phyloP scores from a whole-genome alignment of 2,113 vertebrate species.

The Notiomystis cincta region DNA sequence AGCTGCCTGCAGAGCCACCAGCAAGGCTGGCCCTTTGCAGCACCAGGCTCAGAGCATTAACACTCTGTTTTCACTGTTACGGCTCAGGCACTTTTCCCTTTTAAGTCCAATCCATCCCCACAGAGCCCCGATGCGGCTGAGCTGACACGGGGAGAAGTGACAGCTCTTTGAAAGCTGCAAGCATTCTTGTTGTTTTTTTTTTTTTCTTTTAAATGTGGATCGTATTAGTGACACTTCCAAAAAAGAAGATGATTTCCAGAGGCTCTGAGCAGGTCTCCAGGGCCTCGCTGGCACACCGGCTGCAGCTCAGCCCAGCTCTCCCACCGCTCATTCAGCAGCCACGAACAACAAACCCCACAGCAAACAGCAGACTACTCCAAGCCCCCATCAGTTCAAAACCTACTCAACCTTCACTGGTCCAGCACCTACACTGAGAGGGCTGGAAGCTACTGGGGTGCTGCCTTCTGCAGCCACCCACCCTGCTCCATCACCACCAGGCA shows the following conservation, averaged over 20 bases:
- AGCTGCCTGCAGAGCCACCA: background rate
- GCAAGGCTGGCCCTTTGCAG: background rate
- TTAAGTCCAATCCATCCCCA: background rate
- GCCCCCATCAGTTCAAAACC: background rate
- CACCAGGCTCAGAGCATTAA: constrained; percentile 3
- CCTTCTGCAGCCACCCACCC: background rate
- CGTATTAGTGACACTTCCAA: background rate
- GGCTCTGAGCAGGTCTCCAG: background rate
- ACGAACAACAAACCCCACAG: background rate
- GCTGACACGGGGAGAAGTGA: background rate
- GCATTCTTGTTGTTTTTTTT: background rate
- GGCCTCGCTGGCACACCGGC: accelerated
- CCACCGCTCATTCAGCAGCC: background rate
- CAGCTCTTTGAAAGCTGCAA: background rate
- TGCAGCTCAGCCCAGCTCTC: background rate
- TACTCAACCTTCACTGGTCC: background rate
- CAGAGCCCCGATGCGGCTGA: accelerated
- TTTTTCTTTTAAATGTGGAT: background rate
- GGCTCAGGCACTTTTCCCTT: background rate
- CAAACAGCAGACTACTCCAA: background rate
- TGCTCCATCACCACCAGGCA: background rate
- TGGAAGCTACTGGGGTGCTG: background rate
- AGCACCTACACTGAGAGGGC: background rate
- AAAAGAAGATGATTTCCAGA: background rate
- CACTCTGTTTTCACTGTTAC: background rate